Conservation (phyloP, 2,888 invertebrate species). For the Acrocera orbiculus region DNA sequence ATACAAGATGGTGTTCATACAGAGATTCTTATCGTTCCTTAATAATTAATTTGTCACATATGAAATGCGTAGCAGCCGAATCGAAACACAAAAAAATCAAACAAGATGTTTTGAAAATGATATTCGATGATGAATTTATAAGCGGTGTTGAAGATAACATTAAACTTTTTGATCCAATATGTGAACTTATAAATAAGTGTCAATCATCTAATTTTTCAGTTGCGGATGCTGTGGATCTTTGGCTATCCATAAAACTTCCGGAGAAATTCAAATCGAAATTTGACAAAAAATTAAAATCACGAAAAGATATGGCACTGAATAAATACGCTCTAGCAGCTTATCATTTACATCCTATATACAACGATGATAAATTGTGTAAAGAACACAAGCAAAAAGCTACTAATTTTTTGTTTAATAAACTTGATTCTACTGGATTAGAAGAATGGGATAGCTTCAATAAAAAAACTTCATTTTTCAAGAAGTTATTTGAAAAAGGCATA, state of each 20-base stretch:
- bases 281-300: neutral
- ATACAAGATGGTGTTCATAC: too few species aligned
- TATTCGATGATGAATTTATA: slow-evolving; percentile 8
- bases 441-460: slow-evolving; percentile 5
- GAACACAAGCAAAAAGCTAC: neutral
- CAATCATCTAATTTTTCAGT: slow-evolving; percentile 2
- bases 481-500: slow-evolving; percentile 5
- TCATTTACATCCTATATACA: neutral
- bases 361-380: neutral
- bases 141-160: slow-evolving; percentile 5
- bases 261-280: neutral
- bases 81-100: slow-evolving; percentile 1
- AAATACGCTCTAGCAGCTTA: slow-evolving; percentile 1
- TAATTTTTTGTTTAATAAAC: slow-evolving; percentile 6
- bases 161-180: slow-evolving; percentile 5
- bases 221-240: slow-evolving; percentile 5
- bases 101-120: neutral
- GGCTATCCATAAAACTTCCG: slow-evolving; percentile 7
- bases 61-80: slow-evolving; percentile 2
- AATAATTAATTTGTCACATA: slow-evolving; percentile 3
- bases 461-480: slow-evolving; percentile 4
- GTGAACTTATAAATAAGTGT: slow-evolving; percentile 5
- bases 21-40: slow-evolving; percentile 3
- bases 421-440: slow-evolving; percentile 6
- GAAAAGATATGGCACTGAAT: neutral